Base-by-base conservation (phyloP, 2,888 invertebrate genomes). In the Arenicola marina region DNA sequence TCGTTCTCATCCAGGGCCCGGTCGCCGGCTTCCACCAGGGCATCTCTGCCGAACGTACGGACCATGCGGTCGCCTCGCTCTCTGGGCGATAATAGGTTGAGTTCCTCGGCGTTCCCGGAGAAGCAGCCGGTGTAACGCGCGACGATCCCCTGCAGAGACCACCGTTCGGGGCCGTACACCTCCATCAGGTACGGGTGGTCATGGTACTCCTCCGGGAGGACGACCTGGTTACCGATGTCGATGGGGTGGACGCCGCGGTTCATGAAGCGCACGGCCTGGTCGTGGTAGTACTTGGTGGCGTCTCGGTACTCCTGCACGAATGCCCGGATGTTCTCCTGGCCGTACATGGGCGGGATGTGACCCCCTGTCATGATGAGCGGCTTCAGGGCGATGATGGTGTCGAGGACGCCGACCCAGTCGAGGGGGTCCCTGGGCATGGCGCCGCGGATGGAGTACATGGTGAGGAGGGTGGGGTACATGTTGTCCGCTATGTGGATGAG, bases 401-500 rank as follows among this genome's bases (percentile, higher is more conserved):
- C 77, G 34, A 79, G 51, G 0, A 78, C 78, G 21, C 55, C 32
- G 1, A 69, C 68, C 79, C 79, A 79, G 48, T 71, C 65, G 44
- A 71, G 63, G 0, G 74, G 65, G 57, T 74, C 69, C 11, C 79
- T 62, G 4, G 73, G 63, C 4, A 70, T 69, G 0, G 76, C 75
- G 28, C 78, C 79, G 4, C 79, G 69, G 53, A 79, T 78, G n/a
- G 79, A 75, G 65, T 79, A 79, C 21, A 79, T 64, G 63, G 78
- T 79, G 2, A 78, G 79, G 56, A 78, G 78, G 0, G 78, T 72
- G 55, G 66, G 61, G 65, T 79, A 79, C 1, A 77, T 55, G 56
- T 78, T 75, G 61, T 79, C 79, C 2, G 65, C 61, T n/a, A n/a
- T n/a, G n/a, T n/a, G n/a, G n/a, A n/a, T n/a, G n/a, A n/a, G n/a